Evolutionary conservation across 2,888 invertebrate genomes (phyloP).

Genomic region (Watsonalla binaria): DNA sequence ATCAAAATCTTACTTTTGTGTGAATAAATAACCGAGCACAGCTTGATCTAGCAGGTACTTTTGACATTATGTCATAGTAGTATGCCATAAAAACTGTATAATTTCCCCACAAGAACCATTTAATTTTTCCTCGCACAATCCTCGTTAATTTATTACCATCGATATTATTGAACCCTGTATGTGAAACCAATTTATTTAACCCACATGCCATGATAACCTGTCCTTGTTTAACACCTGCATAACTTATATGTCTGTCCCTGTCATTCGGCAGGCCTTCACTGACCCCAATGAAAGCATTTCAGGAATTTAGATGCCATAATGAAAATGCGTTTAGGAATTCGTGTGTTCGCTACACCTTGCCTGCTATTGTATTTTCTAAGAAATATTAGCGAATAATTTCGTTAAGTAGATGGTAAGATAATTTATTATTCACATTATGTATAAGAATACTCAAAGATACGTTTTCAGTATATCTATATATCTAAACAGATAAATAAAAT

Average conservation of each 20-base stretch:
- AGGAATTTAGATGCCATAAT: background rate
- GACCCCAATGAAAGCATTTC: background rate
- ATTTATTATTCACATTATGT: too few species aligned
- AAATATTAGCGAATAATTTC: too few species aligned
- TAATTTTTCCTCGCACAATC: background rate
- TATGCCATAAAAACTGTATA: too few species aligned
- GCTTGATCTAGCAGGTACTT: too few species aligned
- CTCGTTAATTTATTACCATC: background rate
- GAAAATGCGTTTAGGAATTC: background rate
- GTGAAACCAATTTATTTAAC: background rate
- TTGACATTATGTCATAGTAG: too few species aligned
- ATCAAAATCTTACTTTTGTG: too few species aligned
- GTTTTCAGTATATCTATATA: too few species aligned
- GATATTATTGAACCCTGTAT: background rate
- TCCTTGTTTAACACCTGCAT: background rate
- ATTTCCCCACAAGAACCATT: background rate
- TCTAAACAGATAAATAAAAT: too few species aligned
- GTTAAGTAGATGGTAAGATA: too few species aligned
- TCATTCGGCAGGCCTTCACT: background rate
- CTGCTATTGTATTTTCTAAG: background rate
- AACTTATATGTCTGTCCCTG: background rate
- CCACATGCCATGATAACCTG: background rate
- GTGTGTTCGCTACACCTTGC: background rate
- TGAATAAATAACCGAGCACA: too few species aligned
- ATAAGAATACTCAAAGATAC: too few species aligned